Evolutionary conservation across 2,797 vertebrate genomes (phyloP).

Genomic region (Eulemur mongoz): DNA sequence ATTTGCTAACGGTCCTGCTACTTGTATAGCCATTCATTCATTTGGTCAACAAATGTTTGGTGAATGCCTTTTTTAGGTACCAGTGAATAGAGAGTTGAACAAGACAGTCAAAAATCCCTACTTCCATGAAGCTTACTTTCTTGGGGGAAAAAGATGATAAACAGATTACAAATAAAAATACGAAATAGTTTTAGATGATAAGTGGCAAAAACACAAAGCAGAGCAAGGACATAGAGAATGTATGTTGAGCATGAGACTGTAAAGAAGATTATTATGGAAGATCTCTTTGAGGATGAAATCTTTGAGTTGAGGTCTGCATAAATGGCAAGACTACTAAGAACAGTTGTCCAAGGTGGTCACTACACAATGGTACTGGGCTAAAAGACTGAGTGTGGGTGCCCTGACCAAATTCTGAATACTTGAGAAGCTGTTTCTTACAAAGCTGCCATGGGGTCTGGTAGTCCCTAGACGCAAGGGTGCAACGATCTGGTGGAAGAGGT

Average conservation of each 20-base stretch:
- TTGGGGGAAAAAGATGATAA: background rate
- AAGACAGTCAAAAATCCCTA: background rate
- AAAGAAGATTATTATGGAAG: background rate
- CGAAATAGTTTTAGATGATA: background rate
- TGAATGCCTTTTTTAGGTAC: background rate
- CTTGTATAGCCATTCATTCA: background rate
- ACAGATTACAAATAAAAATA: background rate
- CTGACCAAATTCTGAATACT: background rate
- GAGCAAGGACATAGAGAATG: background rate
- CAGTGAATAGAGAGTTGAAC: background rate
- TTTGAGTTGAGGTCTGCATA: background rate
- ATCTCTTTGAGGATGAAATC: background rate
- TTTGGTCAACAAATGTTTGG: background rate
- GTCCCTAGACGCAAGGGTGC: background rate
- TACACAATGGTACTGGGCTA: fast-evolving
- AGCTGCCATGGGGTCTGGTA: fast-evolving
- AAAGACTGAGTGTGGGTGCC: background rate
- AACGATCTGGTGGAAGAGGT: too few species aligned
- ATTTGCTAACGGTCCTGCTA: background rate
- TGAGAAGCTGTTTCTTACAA: background rate
- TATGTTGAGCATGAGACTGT: background rate
- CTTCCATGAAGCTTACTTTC: background rate
- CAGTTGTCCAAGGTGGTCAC: background rate
- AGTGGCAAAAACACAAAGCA: background rate
- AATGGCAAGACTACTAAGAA: background rate